Percentiles rank a stretch among this genome's conserved stretches.
These are phyloP conservation scores for Hermaeophaga mercurialis DNA, from an alignment of 2,888 invertebrate genomes.

Conservation along the genomic window DNA sequence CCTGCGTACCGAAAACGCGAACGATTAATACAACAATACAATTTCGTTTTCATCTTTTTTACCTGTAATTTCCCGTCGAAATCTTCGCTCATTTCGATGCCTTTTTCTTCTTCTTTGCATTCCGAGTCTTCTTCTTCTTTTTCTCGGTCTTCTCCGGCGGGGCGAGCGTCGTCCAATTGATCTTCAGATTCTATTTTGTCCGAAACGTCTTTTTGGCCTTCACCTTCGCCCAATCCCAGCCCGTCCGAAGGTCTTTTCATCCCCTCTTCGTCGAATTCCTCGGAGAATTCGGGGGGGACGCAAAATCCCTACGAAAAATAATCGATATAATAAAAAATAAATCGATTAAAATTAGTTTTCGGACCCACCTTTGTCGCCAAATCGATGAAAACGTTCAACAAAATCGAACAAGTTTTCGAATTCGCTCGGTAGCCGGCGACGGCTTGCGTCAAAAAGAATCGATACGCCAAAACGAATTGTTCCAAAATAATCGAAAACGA, in stretches of 20 bases:
- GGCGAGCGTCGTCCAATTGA: constrained; percentile 88
- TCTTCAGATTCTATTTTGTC: constrained; percentile 89
- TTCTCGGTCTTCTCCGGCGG: constrained; percentile 76
- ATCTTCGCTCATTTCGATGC: constrained; percentile 95
- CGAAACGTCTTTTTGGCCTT: constrained; percentile 93
- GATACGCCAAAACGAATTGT: constrained; percentile 75
- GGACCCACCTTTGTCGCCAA: constrained; percentile 69
- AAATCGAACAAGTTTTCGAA: constrained; percentile 81
- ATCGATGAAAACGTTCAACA: constrained; percentile 84
- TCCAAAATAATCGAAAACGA: constrained; percentile 71
- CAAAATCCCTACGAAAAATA: constrained; percentile 77
- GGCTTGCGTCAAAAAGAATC: constrained; percentile 80
- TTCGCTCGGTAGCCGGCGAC: constrained; percentile 78
- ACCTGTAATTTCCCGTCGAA: constrained; percentile 86
- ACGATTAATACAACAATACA: too few relatives aligned
- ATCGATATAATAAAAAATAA: not conserved
- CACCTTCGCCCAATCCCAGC: constrained; percentile 91
- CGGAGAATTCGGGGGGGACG: constrained; percentile 82
- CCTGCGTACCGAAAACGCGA: too few relatives aligned
- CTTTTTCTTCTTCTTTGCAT: constrained; percentile 87
- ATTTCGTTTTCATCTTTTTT: constrained; percentile 37
- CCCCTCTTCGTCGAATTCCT: constrained; percentile 67
- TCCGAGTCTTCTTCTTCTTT: constrained; percentile 73
- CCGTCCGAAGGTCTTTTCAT: constrained; percentile 64
- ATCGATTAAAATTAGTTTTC: not conserved